Evolutionary conservation across 2,797 vertebrate species (phyloP), one percentile per base, ranked within the genome.

Genomic region (Sebastes flavidus): DNA sequence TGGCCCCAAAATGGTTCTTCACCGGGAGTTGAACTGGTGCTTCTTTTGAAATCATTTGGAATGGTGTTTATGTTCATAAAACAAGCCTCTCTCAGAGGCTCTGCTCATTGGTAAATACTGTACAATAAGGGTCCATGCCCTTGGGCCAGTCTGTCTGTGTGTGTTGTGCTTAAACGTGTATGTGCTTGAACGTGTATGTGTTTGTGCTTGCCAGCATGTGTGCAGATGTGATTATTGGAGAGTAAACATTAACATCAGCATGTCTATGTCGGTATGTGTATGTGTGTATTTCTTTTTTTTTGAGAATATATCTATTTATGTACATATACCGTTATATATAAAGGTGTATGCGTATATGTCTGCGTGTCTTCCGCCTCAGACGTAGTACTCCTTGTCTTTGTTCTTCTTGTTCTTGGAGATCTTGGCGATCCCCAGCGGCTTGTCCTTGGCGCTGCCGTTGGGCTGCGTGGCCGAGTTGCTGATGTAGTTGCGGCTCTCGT

Each of bases 361-460:
- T 87, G 85, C 60, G 79, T 78, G 82, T 78, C 72, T 82, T 87
- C 71, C 65, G 38, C 75, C 96, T 99, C 98, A 99, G 97, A 99
- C 99, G 83, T 99, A 99, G 95, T 99, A 99, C 95, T 99, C 99
- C 95, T 99, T 99, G 96, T 99, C 99, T 96, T 99, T 99, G 96
- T 99, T 99, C 95, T 99, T 99, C 97, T 99, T 99, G 95, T 97
- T 98, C 96, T 99, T 99, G 94, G 98, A 98, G 95, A 97, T 98
- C 95, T 99, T 99, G 91, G 97, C 95, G 87, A 98, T 97, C 93
- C 97, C 97, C 92, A 98, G 97, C 56, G 97, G 97, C 78, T 99
- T 99, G 91, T 99, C 99, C 96, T 99, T 99, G 92, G 99, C 94
- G 13, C 98, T 98, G 90, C 98, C 98, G 12, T 99, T 99, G 95